phyloP scores from a whole-genome alignment of 2,888 invertebrate species.

The Nyleta sp. region DNA sequence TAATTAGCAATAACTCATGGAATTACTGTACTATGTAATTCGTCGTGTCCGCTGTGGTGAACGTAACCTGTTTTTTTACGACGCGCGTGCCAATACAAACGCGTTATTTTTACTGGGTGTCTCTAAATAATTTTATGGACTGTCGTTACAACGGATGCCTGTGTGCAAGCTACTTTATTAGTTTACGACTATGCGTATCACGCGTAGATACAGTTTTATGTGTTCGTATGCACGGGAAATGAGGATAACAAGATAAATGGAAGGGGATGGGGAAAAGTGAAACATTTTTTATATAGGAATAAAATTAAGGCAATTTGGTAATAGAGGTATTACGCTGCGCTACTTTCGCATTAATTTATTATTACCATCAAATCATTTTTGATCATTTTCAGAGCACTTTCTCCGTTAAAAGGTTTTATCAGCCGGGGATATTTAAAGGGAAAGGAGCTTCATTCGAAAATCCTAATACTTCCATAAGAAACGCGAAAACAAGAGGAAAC shows the following conservation, averaged over 20 bases:
- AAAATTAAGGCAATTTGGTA: conserved; percentile 5
- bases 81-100: conserved; percentile 43
- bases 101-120: conserved; percentile 50
- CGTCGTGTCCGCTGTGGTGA: conserved; percentile 12
- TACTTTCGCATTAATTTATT: conserved; percentile 3
- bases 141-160: conserved; percentile 49
- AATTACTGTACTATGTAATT: conserved; percentile 40
- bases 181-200: conserved; percentile 50
- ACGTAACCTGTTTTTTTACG: conserved; percentile 48
- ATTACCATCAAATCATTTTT: conserved; percentile 1
- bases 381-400: neutral
- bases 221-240: conserved; percentile 33
- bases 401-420: neutral
- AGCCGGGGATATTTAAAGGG: too few relatives aligned
- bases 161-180: conserved; percentile 53
- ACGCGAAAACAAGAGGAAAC: too few relatives aligned
- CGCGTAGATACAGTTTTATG: conserved; percentile 49
- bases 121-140: conserved; percentile 62
- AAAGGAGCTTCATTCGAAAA: too few relatives aligned
- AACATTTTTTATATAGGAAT: conserved; percentile 25
- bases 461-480: too few relatives aligned
- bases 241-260: conserved; percentile 36
- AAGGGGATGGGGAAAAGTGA: conserved; percentile 10
- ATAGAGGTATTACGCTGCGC: neutral
- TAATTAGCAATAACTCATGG: conserved; percentile 32